Conservation (phyloP, 2,888 invertebrate species). For the Pammene fasciana region DNA sequence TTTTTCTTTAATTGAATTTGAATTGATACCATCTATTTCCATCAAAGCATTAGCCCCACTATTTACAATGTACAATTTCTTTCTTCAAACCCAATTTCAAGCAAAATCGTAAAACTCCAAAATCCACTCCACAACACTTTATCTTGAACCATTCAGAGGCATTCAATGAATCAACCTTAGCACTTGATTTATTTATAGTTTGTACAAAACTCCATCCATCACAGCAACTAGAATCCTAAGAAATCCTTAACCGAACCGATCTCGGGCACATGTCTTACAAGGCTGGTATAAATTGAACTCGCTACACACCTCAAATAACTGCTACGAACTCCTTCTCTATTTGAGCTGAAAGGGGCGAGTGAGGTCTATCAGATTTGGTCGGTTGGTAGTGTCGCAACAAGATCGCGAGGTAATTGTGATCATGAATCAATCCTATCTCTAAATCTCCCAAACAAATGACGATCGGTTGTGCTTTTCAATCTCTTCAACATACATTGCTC, state of each 20-base stretch:
- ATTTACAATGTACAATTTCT: not conserved
- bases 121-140: slow-evolving; percentile 31
- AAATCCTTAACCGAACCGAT: slow-evolving; percentile 38
- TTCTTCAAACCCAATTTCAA: not conserved
- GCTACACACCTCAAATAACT: not conserved
- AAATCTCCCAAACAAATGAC: slow-evolving; percentile 50
- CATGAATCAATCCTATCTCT: slow-evolving; percentile 79
- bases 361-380: slow-evolving; percentile 20
- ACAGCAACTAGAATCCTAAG: slow-evolving; percentile 39
- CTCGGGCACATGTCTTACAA: slow-evolving; percentile 37
- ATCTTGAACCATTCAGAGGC: slow-evolving; percentile 25
- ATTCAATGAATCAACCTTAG: slow-evolving; percentile 40
- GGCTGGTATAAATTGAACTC: slow-evolving; percentile 4
- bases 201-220: slow-evolving; percentile 41
- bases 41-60: too few relatives aligned
- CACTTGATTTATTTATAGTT: slow-evolving; percentile 42
- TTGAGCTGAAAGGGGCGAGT: not conserved
- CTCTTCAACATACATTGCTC: slow-evolving; percentile 10
- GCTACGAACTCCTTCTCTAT: not conserved
- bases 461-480: slow-evolving; percentile 4
- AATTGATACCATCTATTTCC: too few relatives aligned
- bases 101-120: slow-evolving; percentile 19
- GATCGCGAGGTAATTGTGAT: slow-evolving; percentile 78
- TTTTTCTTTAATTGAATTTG: too few relatives aligned
- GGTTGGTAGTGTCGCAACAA: slow-evolving; percentile 63